Evolutionary conservation across 2,797 vertebrate genomes (phyloP), one percentile per base, ranked within the genome.

Genomic region (Chiroxiphia lanceolata): DNA sequence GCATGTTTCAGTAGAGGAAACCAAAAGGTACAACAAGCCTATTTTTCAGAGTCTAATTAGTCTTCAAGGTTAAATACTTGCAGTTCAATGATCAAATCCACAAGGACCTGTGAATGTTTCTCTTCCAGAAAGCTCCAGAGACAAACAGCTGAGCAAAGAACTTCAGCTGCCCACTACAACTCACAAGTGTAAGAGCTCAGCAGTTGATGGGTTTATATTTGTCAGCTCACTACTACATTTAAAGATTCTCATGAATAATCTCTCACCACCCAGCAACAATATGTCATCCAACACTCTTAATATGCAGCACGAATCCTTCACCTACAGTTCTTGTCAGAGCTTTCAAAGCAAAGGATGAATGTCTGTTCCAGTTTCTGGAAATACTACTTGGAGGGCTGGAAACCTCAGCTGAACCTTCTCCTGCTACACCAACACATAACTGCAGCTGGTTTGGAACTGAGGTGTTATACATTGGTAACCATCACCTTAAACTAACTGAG

Each of bases 161-260:
- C 50, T 75, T 89, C 85, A 91, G 75, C 90, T 86, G 76, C 90
- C 90, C 77, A 87, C 90, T 81, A 72, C 74, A 94, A 42, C 70
- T 81, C 33, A 14, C 45, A 93, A 86, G 90, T 76, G 74, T 61
- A 76, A 72, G 81, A 74, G 84, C 79, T 77, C 56, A 80, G 88
- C 92, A 91, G 50, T 15, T 87, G 93, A 93, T 61, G 74, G 67
- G 59, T 57, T 89, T 82, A 10, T 51, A 83, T 92, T 82, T 84
- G 75, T 90, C 74, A 95, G 83, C 86, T 86, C 67, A 44, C 86
- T 87, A 75, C 80, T 84, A 63, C 81, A 71, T 72, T 91, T 90
- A 72, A 83, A 88, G 79, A 80, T 38, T 47, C 77, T 75, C 85
- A 90, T 81, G 90, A 94, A 95, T 93, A 91, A 93, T 94, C 64